Base-by-base conservation (phyloP, 2,113 vertebrate species). In the Otis tarda region DNA sequence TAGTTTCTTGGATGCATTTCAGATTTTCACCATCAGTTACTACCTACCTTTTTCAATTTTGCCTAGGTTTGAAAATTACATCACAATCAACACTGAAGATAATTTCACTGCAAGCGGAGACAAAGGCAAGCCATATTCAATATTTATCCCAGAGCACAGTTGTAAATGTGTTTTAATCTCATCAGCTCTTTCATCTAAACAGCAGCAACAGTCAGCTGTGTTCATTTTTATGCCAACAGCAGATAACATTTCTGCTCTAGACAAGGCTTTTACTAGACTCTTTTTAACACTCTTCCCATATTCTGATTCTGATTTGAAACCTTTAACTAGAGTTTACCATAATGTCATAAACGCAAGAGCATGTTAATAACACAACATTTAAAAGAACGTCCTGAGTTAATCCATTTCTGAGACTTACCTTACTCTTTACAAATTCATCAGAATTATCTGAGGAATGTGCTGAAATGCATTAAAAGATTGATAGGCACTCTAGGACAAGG, bases 361-460 rank as follows among this genome's bases (percentile, higher is more conserved):
- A 71, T 88, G 78, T 83, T 89, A 75, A 96, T 87, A 82, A 79
- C 30, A 22, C 4, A 88, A 60, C 12, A 96, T 95, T 95, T 96
- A 79, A 93, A 95, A 89, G 67, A 82, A 95, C 95, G 41, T 53
- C 8, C 14, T n/a, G 18, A 65, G 19, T 65, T 79, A 81, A 80
- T 80, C 69, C 14, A 69, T 95, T 97, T 95, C 63, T 89, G 88
- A 89, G 64, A 64, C 59, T 86, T 90, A 84, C 20, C 28, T 68
- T 73, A 83, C 83, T 61, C 87, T 96, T 96, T 94, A 94, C 67
- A 91, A 96, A 91, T 87, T 89, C 45, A 33, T 92, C 81, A 93
- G 82, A 94, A 85, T 77, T 96, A 47, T 84, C 65, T 87, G 45
- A 94, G 61, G 78, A 96, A 78, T 59, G 90, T 95, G 87, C 60